Evolutionary conservation across 2,797 vertebrate genomes (phyloP).

Genomic region (Acrossocheilus fasciatus): DNA sequence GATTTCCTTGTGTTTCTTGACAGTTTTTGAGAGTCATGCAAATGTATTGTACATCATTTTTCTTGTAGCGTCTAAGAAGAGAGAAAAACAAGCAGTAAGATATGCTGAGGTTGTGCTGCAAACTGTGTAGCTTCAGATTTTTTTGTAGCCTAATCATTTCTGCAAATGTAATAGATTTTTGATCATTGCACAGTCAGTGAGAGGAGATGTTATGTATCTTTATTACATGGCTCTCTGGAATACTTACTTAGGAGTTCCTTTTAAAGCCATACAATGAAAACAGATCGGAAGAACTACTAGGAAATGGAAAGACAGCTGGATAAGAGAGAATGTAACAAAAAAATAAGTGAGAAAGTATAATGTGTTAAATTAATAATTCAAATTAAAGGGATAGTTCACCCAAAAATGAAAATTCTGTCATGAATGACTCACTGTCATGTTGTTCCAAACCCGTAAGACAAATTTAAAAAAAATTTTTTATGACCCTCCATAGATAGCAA

Average conservation of each 20-base stretch:
- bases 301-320: background rate
- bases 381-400: background rate
- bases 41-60: slow-evolving; percentile 68
- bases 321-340: background rate
- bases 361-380: background rate
- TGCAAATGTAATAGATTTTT: slow-evolving; percentile 9
- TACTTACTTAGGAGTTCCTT: background rate
- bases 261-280: background rate
- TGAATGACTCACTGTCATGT: background rate
- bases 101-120: background rate
- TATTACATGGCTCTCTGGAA: background rate
- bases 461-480: too few species aligned
- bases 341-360: background rate
- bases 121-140: slow-evolving; percentile 28
- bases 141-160: slow-evolving; percentile 30
- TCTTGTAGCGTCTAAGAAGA: slow-evolving; percentile 65
- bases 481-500: too few species aligned
- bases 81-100: slow-evolving; percentile 38
- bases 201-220: background rate
- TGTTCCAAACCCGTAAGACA: too few species aligned
- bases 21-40: slow-evolving; percentile 75
- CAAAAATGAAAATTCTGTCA: background rate
- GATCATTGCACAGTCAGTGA: background rate
- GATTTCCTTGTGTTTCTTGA: slow-evolving; percentile 76
- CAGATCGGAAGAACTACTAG: background rate